phyloP scores from a whole-genome alignment of 2,888 invertebrate species.

The Drosophila lutescens region DNA sequence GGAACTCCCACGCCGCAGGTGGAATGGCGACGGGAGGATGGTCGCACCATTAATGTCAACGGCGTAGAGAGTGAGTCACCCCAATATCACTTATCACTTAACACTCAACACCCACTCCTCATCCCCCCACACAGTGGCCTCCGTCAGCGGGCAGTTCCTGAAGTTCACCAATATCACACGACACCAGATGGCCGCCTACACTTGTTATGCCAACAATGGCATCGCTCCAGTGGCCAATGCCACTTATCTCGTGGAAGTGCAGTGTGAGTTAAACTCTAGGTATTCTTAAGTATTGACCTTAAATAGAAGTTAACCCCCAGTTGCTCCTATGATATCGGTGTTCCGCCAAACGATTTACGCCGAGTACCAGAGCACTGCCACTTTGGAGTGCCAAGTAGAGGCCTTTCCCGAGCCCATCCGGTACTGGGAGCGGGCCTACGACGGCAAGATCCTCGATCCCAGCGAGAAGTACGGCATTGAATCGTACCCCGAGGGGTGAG shows the following conservation, averaged over 20 bases:
- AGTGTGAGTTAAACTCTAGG: slow-evolving; percentile 88
- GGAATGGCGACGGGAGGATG: slow-evolving; percentile 90
- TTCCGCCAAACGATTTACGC: slow-evolving; percentile 90
- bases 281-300: too few relatives aligned
- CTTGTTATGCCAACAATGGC: slow-evolving; percentile 92
- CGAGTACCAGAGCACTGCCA: slow-evolving; percentile 88
- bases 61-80: slow-evolving; percentile 87
- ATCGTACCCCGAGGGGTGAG: slow-evolving; percentile 85
- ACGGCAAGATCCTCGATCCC: slow-evolving; percentile 90
- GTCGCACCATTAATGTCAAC: slow-evolving; percentile 87
- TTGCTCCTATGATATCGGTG: slow-evolving; percentile 93
- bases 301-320: slow-evolving; percentile 84
- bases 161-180: slow-evolving; percentile 90
- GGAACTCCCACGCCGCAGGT: slow-evolving; percentile 91
- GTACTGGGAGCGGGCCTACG: slow-evolving; percentile 91
- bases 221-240: slow-evolving; percentile 92
- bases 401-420: slow-evolving; percentile 94
- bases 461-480: slow-evolving; percentile 88
- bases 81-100: too few relatives aligned
- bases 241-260: slow-evolving; percentile 93
- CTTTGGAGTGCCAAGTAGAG: slow-evolving; percentile 93
- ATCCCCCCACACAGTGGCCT: slow-evolving; percentile 85
- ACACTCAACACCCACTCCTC: too few relatives aligned
- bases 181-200: slow-evolving; percentile 90
- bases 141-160: slow-evolving; percentile 90